Conservation (phyloP, 2,888 invertebrate species). For the Drosophila nr. medialis region DNA sequence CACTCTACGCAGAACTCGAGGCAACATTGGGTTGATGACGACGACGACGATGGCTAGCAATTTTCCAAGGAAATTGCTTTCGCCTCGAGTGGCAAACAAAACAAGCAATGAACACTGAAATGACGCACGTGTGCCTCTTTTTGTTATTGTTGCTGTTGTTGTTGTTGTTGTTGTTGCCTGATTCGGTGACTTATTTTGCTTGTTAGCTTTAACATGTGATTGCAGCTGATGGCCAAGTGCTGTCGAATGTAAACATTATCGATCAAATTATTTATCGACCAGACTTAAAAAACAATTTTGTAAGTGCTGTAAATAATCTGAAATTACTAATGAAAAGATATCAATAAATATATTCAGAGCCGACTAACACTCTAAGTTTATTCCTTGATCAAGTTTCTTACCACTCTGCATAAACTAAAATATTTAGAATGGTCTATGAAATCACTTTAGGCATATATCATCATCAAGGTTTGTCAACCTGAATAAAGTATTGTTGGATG, state of each 20-base stretch:
- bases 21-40: conserved; percentile 39
- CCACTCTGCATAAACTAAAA: neutral
- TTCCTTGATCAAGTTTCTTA: neutral
- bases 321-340: neutral
- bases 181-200: conserved; percentile 60
- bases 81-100: conserved; percentile 73
- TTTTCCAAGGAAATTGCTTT: conserved; percentile 82
- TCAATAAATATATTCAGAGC: too few species aligned
- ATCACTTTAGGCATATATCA: neutral
- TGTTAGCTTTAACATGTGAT: conserved; percentile 56
- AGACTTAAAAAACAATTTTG: neutral
- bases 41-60: conserved; percentile 47
- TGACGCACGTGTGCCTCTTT: conserved; percentile 33
- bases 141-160: conserved; percentile 6
- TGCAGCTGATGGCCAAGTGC: conserved; percentile 49
- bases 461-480: neutral
- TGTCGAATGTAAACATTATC: conserved; percentile 8
- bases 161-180: conserved; percentile 23
- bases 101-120: conserved; percentile 52
- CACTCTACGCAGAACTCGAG: conserved; percentile 65
- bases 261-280: conserved; percentile 9
- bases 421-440: neutral
- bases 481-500: neutral
- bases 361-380: neutral
- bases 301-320: neutral